Evolutionary conservation across 2,797 vertebrate species (phyloP).

Genomic region (Pyrocephalus nanus): DNA sequence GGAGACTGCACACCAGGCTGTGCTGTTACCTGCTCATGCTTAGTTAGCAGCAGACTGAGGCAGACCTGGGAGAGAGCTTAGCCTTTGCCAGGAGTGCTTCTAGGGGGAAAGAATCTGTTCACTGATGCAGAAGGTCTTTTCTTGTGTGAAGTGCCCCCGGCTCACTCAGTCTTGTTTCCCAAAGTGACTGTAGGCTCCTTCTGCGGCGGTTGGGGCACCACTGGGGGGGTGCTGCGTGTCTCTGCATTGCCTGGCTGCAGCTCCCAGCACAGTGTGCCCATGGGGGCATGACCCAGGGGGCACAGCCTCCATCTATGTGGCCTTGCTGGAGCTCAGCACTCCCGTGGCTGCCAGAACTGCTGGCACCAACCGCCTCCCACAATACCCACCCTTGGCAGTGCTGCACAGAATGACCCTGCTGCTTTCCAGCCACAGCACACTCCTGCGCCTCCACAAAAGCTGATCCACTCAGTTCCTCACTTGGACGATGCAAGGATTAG

Average conservation of each 20-base stretch:
- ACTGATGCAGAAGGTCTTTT: conserved; percentile 34
- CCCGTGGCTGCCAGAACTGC: neutral
- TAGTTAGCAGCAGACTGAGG: conserved; percentile 5
- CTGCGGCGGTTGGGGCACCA: neutral
- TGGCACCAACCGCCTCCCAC: accelerated
- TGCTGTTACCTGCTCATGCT: neutral
- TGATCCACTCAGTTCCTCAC: accelerated
- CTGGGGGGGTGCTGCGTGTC: neutral
- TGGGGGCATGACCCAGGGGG: accelerated
- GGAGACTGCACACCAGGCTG: neutral
- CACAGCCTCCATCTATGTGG: neutral
- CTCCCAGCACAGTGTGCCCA: accelerated
- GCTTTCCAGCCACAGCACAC: accelerated
- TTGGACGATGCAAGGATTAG: neutral
- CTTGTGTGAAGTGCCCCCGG: neutral
- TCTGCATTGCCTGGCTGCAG: neutral
- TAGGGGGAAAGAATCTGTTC: conserved; percentile 30
- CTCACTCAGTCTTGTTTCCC: neutral
- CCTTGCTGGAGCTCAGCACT: neutral
- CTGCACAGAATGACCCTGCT: accelerated
- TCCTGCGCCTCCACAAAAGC: neutral
- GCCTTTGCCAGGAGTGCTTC: conserved; percentile 33
- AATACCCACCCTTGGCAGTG: neutral
- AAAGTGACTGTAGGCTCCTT: neutral
- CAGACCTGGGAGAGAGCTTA: neutral